Evolutionary conservation across 2,113 vertebrate genomes (phyloP).

Genomic region (Turdus rufiventris): DNA sequence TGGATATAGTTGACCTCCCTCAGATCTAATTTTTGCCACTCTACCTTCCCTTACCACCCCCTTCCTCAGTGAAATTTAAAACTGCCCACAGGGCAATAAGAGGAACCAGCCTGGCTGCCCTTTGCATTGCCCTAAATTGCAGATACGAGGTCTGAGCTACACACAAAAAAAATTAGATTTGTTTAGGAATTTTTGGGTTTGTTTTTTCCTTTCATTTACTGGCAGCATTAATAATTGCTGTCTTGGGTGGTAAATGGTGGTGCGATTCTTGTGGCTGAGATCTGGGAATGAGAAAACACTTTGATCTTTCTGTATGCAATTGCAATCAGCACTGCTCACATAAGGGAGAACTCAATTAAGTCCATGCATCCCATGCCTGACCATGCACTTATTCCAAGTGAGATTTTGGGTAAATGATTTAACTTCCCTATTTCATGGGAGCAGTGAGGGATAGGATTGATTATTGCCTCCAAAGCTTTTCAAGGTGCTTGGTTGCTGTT

Average conservation of each 20-base stretch:
- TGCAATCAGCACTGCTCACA: neutral
- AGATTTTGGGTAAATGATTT: neutral
- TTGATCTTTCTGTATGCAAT: neutral
- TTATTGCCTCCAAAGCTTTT: neutral
- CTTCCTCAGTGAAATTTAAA: slow-evolving; percentile 33
- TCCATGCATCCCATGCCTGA: neutral
- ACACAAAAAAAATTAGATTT: neutral
- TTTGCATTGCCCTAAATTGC: neutral
- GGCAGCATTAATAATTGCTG: neutral
- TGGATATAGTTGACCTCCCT: slow-evolving; percentile 28
- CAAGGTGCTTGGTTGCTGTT: neutral
- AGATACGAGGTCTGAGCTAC: neutral
- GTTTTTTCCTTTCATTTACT: neutral
- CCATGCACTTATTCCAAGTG: neutral
- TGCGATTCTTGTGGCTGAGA: neutral
- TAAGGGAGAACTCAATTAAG: neutral
- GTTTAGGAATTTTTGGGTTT: neutral
- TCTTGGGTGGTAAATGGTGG: neutral
- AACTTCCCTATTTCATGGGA: neutral
- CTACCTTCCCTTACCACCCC: neutral
- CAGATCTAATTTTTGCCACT: slow-evolving; percentile 31
- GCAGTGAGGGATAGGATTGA: neutral
- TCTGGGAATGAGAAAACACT: neutral
- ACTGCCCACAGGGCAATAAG: neutral
- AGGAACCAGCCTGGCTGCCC: neutral